Base-by-base conservation (phyloP, 2,113 vertebrate species). In the Centropus bengalensis region DNA sequence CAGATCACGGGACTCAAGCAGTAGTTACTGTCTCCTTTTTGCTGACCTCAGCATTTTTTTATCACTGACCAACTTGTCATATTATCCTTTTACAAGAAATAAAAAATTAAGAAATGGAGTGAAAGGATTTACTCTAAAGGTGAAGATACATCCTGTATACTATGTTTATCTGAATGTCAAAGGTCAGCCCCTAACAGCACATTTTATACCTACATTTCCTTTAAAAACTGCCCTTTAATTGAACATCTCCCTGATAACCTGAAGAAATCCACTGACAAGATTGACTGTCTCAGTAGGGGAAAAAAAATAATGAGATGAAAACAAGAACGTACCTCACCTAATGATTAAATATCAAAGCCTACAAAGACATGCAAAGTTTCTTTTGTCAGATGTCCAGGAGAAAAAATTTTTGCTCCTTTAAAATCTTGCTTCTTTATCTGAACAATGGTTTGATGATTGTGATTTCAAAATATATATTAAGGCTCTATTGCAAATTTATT, bases 221-320 rank as follows among this genome's bases (percentile, higher is more conserved):
- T 96, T 55, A 33, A 90, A 94, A 92, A 70, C 28, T 92, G 16
- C 14, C 32, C 40, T 85, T 59, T 94, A 62, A 91, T 84, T 92
- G 64, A 94, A 93, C 54, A 59, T 22, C 27, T 54, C 38, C 27
- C 51, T 33, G 36, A n/a, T 88, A 92, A 82, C 87, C 67, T 88
- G 75, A n/a, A 88, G 30, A 75, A 95, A 96, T 81, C 36, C 75
- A 54, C 78, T 62, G 47, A 45, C 92, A 95, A 95, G 44, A 88
- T 38, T 71, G 42, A 40, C 71, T 55, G 18, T 26, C 17, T 83
- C 28, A 71, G 77, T 94, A 58, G 28, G 63, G 58, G 52, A 7
- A 32, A 76, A 60, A 87, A 47, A 89, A 56, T 42, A 80, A 81
- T 80, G 86, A 51, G 89, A 94, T 91, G 24, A 67, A 89, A 68